Conservation (phyloP, 2,888 invertebrate genomes). For the Leptinotarsa haldemani region DNA sequence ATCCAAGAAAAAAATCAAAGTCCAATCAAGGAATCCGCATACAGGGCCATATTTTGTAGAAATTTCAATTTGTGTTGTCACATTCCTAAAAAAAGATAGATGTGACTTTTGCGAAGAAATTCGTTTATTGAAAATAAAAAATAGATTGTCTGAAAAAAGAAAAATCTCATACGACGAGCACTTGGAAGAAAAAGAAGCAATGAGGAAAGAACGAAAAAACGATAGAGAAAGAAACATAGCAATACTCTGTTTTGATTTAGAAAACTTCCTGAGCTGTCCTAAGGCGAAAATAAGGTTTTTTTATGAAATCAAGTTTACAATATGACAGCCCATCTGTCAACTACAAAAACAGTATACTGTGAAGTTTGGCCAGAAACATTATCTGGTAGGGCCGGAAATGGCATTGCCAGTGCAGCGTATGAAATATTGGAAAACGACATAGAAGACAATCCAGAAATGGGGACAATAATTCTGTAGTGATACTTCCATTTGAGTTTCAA, state of each 20-base stretch:
- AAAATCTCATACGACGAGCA: constrained; percentile 15
- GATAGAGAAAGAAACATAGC: constrained; percentile 18
- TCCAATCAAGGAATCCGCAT: neutral
- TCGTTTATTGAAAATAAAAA: constrained; percentile 5
- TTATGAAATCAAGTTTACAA: constrained; percentile 49
- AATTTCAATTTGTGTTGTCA: constrained; percentile 23
- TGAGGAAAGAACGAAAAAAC: constrained; percentile 19
- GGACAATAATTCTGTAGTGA: constrained; percentile 45
- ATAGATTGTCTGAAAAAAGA: constrained; percentile 19
- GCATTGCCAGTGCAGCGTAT: constrained; percentile 47
- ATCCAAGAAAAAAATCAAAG: neutral
- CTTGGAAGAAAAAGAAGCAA: constrained; percentile 25
- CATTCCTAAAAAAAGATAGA: constrained; percentile 19
- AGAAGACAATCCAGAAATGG: constrained; percentile 40
- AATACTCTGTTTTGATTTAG: constrained; percentile 31
- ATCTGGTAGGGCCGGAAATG: constrained; percentile 41
- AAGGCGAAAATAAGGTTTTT: constrained; percentile 45
- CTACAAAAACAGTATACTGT: constrained; percentile 47
- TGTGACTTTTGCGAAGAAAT: constrained; percentile 23
- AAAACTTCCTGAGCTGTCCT: constrained; percentile 48
- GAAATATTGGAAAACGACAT: constrained; percentile 46
- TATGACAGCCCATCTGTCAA: constrained; percentile 43
- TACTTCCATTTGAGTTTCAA: no score
- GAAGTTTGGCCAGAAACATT: constrained; percentile 48
- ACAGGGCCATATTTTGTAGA: constrained; percentile 17